Evolutionary conservation across 2,888 invertebrate genomes (phyloP).

Genomic region (Acleris emargana): DNA sequence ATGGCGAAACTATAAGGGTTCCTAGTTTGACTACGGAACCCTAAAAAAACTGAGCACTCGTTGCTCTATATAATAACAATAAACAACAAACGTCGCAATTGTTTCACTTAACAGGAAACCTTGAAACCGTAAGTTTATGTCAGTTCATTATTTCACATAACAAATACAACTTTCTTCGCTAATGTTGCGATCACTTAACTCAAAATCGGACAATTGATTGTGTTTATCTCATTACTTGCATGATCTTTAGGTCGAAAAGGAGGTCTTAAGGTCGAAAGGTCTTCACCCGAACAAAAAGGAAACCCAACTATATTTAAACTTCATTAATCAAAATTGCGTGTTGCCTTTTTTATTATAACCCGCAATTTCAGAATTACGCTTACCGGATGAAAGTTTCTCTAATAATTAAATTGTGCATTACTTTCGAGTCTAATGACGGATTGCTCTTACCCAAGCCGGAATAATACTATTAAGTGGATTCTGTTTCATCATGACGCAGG

Average conservation of each 20-base stretch:
- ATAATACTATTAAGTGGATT: constrained; percentile 38
- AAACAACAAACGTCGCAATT: neutral
- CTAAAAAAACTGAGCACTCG: too few species aligned
- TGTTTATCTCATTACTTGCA: constrained; percentile 23
- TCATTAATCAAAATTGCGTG: constrained; percentile 40
- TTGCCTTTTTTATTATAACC: constrained; percentile 18
- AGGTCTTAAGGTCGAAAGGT: constrained; percentile 20
- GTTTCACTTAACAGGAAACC: neutral
- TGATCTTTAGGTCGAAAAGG: constrained; percentile 23
- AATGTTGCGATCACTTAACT: constrained; percentile 9
- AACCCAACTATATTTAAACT: constrained; percentile 30
- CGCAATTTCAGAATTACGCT: constrained; percentile 36
- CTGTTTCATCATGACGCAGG: constrained; percentile 27
- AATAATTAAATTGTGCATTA: constrained; percentile 40
- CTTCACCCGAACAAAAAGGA: constrained; percentile 33
- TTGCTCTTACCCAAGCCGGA: constrained; percentile 38
- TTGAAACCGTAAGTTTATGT: neutral
- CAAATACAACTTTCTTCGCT: constrained; percentile 10
- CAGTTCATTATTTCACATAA: constrained; percentile 2
- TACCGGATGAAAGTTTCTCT: constrained; percentile 38
- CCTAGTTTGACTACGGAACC: too few species aligned
- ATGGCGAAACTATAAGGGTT: too few species aligned
- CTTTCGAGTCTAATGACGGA: constrained; percentile 38
- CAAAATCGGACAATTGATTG: constrained; percentile 24
- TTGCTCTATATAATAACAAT: neutral